These are phyloP conservation scores for Petrophora chlorosata DNA, from an alignment of 2,888 invertebrate species.

Conservation along the genomic window DNA sequence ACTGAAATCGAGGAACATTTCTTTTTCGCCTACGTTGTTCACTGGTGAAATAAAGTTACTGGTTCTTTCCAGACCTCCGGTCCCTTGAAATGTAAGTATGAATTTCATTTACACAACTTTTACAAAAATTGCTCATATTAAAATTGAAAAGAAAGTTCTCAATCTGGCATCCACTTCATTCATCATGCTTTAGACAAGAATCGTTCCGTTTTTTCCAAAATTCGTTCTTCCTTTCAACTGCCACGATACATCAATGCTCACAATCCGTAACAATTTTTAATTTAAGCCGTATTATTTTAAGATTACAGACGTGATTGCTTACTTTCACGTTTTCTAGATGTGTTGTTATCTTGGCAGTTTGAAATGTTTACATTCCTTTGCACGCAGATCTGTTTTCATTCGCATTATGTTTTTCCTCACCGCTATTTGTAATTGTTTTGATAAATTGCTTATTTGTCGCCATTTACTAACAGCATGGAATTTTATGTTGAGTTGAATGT, in stretches of 20 bases:
- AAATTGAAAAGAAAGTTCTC: neutral
- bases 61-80: no score
- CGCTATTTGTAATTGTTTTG: slow-evolving; percentile 43
- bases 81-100: neutral
- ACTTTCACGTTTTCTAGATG: neutral
- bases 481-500: slow-evolving; percentile 24
- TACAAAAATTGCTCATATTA: neutral
- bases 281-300: slow-evolving; percentile 6
- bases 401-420: slow-evolving; percentile 59
- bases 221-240: slow-evolving; percentile 7
- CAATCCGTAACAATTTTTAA: neutral
- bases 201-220: slow-evolving; percentile 2
- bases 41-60: no score
- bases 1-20: no score
- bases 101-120: neutral
- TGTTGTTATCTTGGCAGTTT: slow-evolving; percentile 20
- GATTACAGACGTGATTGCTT: neutral
- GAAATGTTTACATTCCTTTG: slow-evolving; percentile 44
- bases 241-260: neutral
- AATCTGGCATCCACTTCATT: slow-evolving; percentile 8
- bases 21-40: no score
- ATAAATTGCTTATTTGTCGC: slow-evolving; percentile 49
- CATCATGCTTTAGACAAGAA: slow-evolving; percentile 2
- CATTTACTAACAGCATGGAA: slow-evolving; percentile 50
- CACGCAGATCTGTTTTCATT: slow-evolving; percentile 77